Evolutionary conservation across 53 echinoderm and acorn worm species (phyloP).

Genomic region (Holothuria leucospilota): DNA sequence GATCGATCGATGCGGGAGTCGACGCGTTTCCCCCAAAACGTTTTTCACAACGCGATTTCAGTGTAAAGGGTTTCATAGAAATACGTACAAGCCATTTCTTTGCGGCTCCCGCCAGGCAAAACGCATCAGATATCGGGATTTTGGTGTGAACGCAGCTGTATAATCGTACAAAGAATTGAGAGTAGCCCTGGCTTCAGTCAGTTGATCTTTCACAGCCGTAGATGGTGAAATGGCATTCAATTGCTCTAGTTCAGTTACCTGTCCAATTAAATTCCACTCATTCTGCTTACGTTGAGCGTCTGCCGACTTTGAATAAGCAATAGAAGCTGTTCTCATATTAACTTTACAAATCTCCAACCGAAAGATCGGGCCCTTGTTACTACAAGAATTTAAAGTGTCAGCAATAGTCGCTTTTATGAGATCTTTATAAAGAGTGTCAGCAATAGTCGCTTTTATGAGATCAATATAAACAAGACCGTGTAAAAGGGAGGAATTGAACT

Average conservation of each 20-base stretch:
- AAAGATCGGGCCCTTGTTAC: not conserved
- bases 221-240: not conserved
- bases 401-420: not conserved
- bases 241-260: not conserved
- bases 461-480: not conserved
- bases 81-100: too few relatives aligned
- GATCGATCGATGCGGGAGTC: too few relatives aligned
- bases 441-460: not conserved
- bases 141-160: too few relatives aligned
- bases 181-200: too few relatives aligned
- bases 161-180: too few relatives aligned
- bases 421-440: not conserved
- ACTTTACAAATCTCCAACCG: not conserved
- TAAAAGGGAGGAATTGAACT: not conserved
- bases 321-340: not conserved
- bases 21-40: too few relatives aligned
- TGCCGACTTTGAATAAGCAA: not conserved
- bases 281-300: not conserved
- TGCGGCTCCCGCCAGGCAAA: too few relatives aligned
- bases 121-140: too few relatives aligned
- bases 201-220: not conserved
- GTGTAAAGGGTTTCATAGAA: too few relatives aligned
- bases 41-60: too few relatives aligned
- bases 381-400: not conserved
- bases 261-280: not conserved